Evolutionary conservation across 1,140 invertebrate species (phyloP).

Genomic region (Lasioglossum albipes): DNA sequence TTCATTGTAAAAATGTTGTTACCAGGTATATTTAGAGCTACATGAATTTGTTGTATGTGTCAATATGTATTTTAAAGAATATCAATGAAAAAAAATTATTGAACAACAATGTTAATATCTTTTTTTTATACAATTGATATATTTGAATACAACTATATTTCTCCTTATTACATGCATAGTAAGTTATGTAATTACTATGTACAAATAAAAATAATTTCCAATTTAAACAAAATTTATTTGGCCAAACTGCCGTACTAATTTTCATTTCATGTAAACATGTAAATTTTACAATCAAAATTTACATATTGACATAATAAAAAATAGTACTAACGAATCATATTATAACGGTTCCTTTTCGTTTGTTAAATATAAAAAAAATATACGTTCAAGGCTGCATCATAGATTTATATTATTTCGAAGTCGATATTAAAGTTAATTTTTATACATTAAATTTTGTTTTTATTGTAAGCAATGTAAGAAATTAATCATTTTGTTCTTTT

Average conservation of each 20-base stretch:
- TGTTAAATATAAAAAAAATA: constrained; percentile 23
- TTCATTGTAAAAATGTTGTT: constrained; percentile 19
- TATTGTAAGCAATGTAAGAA: constrained; percentile 18
- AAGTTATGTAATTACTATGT: constrained; percentile 10
- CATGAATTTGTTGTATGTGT: constrained; percentile 42
- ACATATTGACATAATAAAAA: constrained; percentile 21
- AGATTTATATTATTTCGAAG: neutral
- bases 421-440: neutral
- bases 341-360: neutral
- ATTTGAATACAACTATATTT: constrained; percentile 3
- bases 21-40: constrained; percentile 12
- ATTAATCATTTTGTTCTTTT: constrained; percentile 18
- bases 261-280: neutral
- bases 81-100: constrained; percentile 5
- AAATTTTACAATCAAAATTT: constrained; percentile 16
- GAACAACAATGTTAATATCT: constrained; percentile 18
- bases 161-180: neutral
- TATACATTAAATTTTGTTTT: constrained; percentile 7
- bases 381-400: constrained; percentile 8
- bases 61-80: constrained; percentile 30
- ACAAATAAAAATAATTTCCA: constrained; percentile 11
- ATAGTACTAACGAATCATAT: neutral
- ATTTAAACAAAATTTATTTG: neutral
- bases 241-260: neutral
- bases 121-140: constrained; percentile 17